A percentile compares a stretch with the other conserved stretches of the same genome.
These are phyloP conservation scores for Tetranychus truncatus DNA, from an alignment of 2,888 invertebrate genomes.

Conservation along the genomic window DNA sequence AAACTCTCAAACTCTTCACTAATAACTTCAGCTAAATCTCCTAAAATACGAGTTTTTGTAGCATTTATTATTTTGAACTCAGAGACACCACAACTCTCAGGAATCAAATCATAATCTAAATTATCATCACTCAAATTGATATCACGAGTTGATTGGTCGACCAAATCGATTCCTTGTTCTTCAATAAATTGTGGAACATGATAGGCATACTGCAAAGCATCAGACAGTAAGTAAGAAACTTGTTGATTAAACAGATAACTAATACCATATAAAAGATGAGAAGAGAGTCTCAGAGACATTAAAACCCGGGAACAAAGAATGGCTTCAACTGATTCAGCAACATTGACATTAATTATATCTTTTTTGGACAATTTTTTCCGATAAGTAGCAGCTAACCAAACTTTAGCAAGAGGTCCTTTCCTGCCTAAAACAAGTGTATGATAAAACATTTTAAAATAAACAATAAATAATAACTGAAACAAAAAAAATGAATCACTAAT, in stretches of 20 bases:
- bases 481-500: not conserved
- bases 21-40: not conserved
- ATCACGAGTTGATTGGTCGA: not conserved
- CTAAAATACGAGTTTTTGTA: not conserved
- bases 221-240: not conserved
- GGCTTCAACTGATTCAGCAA: not conserved
- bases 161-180: not conserved
- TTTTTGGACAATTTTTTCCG: not conserved
- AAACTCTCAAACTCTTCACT: not conserved
- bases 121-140: not conserved
- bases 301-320: not conserved
- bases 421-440: not conserved
- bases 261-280: not conserved
- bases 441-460: not conserved
- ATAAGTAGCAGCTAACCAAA: not conserved
- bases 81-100: not conserved
- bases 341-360: not conserved
- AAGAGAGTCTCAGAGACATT: not conserved
- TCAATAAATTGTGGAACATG: not conserved
- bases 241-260: not conserved
- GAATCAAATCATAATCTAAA: not conserved
- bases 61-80: not conserved
- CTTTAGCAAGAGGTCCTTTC: not conserved
- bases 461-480: not conserved
- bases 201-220: not conserved